phyloP scores from a whole-genome alignment of 2,888 invertebrate genomes.

The Ariolimax columbianus region DNA sequence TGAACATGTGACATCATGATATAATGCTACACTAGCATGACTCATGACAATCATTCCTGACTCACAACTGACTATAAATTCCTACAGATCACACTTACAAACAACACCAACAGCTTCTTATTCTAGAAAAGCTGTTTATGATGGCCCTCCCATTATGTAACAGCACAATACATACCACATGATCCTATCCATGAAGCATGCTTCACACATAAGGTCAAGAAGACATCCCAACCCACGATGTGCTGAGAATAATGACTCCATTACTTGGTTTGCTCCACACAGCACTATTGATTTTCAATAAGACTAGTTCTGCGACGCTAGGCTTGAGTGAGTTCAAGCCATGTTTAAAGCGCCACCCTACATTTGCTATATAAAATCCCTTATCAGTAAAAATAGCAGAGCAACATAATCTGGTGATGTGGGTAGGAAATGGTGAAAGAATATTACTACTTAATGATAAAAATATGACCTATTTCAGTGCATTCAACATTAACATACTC shows the following conservation, averaged over 20 bases:
- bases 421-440: too few species aligned
- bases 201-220: constrained; percentile 4
- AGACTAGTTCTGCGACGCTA: background rate
- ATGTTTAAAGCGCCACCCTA: too few species aligned
- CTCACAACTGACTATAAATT: background rate
- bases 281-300: constrained; percentile 32
- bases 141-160: background rate
- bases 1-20: constrained; percentile 5
- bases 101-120: background rate
- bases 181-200: background rate
- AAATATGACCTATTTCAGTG: too few species aligned
- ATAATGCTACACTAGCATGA: background rate
- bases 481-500: too few species aligned
- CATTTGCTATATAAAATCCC: too few species aligned
- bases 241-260: background rate
- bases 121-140: background rate
- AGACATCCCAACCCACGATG: constrained; percentile 17
- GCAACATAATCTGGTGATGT: too few species aligned
- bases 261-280: background rate
- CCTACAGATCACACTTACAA: background rate
- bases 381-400: too few species aligned
- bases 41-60: background rate
- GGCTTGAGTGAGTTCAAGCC: background rate
- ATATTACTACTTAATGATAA: too few species aligned
- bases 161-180: background rate